Conservation (phyloP, 2,113 vertebrate species). For the Megaceryle torquata region DNA sequence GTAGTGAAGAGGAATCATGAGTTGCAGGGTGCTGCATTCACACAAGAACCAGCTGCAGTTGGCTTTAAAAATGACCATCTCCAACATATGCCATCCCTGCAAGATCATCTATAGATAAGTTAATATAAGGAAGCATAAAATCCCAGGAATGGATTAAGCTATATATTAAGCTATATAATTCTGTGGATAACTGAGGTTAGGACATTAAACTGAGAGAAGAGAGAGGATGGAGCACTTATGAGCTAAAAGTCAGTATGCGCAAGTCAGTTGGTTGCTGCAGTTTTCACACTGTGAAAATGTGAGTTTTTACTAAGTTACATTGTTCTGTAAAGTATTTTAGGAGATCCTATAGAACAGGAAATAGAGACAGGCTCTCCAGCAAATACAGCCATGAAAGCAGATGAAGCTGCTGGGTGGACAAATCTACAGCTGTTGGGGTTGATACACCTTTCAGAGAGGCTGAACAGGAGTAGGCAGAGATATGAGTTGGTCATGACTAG, state of each 20-base stretch:
- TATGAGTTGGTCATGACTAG: fast-evolving
- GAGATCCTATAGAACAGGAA: background rate
- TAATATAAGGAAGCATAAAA: constrained; percentile 58
- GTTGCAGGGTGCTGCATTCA: constrained; percentile 23
- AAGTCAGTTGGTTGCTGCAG: background rate
- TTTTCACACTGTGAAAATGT: background rate
- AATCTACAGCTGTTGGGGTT: background rate
- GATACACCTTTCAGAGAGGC: background rate
- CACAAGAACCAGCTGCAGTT: background rate
- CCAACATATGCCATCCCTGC: constrained; percentile 28
- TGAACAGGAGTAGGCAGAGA: background rate
- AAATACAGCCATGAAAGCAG: background rate
- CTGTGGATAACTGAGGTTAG: background rate
- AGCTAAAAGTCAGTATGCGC: background rate
- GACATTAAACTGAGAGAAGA: background rate
- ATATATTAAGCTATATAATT: constrained; percentile 44
- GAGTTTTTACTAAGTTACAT: background rate
- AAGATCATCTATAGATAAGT: constrained; percentile 34
- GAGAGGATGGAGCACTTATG: background rate
- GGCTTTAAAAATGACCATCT: background rate
- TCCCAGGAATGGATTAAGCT: background rate
- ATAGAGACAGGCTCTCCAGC: background rate
- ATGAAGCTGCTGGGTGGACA: background rate
- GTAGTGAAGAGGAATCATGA: constrained; percentile 31
- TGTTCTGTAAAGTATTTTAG: background rate